Evolutionary conservation across 2,797 vertebrate species (phyloP).

Genomic region (Sebastes minor): DNA sequence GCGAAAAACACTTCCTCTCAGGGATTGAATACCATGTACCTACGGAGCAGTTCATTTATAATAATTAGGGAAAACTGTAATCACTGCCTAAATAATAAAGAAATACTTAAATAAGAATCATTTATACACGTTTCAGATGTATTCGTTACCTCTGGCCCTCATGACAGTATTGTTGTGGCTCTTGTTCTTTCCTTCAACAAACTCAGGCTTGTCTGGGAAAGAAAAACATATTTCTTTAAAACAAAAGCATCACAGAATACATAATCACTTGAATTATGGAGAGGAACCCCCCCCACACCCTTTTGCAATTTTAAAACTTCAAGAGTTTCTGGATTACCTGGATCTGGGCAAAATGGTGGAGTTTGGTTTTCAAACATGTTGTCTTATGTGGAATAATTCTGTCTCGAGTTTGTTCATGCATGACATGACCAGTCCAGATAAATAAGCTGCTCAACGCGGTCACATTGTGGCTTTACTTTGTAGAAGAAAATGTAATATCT

Average conservation of each 20-base stretch:
- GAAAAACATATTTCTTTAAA: background rate
- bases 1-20: conserved; percentile 2
- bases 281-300: background rate
- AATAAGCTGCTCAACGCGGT: background rate
- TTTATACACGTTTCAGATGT: background rate
- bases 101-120: background rate
- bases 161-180: background rate
- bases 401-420: background rate
- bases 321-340: background rate
- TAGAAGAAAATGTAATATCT: background rate
- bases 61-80: background rate
- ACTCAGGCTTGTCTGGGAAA: background rate
- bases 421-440: background rate
- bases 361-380: background rate
- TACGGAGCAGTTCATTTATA: background rate
- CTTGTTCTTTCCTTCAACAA: background rate
- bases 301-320: background rate
- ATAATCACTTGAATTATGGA: background rate
- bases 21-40: conserved; percentile 54
- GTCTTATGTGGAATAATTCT: background rate
- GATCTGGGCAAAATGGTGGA: background rate
- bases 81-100: background rate
- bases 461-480: background rate
- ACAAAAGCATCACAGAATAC: background rate
- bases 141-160: conserved; percentile 21